These are phyloP conservation scores for Smittia aterrima DNA, from an alignment of 2,888 invertebrate genomes.

Conservation along the genomic window DNA sequence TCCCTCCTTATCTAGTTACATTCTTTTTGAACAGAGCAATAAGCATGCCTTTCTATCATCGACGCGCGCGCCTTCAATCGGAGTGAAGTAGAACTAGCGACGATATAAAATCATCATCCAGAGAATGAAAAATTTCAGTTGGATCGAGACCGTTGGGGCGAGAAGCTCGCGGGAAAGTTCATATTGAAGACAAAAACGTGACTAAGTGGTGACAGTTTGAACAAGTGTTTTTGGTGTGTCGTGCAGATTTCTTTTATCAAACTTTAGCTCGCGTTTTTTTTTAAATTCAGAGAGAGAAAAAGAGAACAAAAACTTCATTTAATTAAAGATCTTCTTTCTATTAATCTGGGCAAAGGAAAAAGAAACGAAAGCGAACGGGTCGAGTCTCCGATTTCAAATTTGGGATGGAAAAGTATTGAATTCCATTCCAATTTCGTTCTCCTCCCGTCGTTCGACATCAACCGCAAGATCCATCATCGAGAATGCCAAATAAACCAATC, in stretches of 20 bases:
- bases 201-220: conserved; percentile 10
- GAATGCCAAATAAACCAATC: background rate
- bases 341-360: background rate
- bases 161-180: conserved; percentile 1
- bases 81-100: background rate
- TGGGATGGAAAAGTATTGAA: conserved; percentile 24
- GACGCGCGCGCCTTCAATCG: conserved; percentile 13
- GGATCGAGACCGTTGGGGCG: background rate
- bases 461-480: conserved; percentile 8
- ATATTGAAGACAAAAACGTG: background rate
- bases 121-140: conserved; percentile 12
- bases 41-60: background rate
- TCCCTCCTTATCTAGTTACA: no score
- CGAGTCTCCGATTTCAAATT: conserved; percentile 25
- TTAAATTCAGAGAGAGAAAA: no score
- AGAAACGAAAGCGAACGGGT: background rate
- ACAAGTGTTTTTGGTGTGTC: conserved; percentile 21
- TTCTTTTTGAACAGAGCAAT: no score
- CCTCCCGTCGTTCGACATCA: background rate
- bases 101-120: conserved; percentile 25
- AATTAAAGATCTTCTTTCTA: background rate
- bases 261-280: no score
- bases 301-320: no score
- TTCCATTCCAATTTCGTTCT: background rate
- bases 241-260: background rate